Conservation (phyloP, 2,888 invertebrate genomes). For the Petrolisthes manimaculis region DNA sequence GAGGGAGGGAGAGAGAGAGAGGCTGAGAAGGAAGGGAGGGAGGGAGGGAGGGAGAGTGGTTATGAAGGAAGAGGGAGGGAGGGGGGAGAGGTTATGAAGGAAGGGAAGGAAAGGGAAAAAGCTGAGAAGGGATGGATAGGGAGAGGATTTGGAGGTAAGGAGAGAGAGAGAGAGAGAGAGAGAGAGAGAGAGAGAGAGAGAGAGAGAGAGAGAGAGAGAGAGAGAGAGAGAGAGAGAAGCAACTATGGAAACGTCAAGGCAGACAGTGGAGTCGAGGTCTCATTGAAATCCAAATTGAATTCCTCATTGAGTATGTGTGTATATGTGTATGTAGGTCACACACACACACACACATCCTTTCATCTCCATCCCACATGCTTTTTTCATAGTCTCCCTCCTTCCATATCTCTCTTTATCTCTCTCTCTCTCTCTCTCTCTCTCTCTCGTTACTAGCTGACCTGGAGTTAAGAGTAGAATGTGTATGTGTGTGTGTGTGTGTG, state of each 20-base stretch:
- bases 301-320: not conserved
- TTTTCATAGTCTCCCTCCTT: not conserved
- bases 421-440: not conserved
- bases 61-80: too few relatives aligned
- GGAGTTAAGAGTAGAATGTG: not conserved
- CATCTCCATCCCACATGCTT: not conserved
- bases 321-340: not conserved
- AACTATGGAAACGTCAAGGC: not conserved
- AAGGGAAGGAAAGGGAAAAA: too few relatives aligned
- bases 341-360: not conserved
- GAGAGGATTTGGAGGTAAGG: too few relatives aligned
- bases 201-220: not conserved
- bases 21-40: not conserved
- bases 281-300: too few relatives aligned
- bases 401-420: not conserved
- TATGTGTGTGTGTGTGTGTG: slow-evolving; percentile 17
- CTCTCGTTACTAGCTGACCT: not conserved
- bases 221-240: not conserved
- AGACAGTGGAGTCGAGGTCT: not conserved
- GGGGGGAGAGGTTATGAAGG: too few relatives aligned
- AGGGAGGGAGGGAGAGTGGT: not conserved
- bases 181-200: not conserved
- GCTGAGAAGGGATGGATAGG: too few relatives aligned
- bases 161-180: not conserved
- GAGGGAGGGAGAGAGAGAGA: not conserved